phyloP scores from a whole-genome alignment of 2,113 vertebrate genomes.

The Arenaria interpres region DNA sequence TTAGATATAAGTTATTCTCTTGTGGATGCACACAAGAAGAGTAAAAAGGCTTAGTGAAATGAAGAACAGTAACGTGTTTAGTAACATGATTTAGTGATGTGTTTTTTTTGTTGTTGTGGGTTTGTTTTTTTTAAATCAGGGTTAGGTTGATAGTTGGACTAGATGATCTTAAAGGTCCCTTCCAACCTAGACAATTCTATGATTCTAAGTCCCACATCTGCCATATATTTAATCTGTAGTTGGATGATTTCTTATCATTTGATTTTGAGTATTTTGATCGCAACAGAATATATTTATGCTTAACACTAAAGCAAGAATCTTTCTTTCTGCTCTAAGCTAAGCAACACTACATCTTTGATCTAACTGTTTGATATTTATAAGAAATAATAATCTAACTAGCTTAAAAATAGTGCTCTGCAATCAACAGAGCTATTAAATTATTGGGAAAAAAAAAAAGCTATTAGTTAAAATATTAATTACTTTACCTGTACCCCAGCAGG shows the following conservation, averaged over 20 bases:
- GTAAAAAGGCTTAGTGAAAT: not conserved
- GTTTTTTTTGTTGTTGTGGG: no score
- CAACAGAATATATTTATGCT: not conserved
- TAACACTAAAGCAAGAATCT: not conserved
- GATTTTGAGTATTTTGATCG: not conserved
- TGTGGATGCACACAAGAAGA: not conserved
- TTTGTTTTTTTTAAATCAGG: no score
- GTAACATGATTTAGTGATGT: no score
- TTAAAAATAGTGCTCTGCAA: not conserved
- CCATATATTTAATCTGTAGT: not conserved
- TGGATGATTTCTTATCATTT: not conserved
- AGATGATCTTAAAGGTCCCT: no score
- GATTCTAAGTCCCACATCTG: not conserved
- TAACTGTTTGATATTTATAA: not conserved
- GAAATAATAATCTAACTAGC: not conserved
- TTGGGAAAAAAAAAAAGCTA: not conserved
- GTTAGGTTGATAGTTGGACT: no score
- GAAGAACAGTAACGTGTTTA: not conserved
- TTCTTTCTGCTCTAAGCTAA: not conserved
- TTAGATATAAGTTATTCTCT: not conserved
- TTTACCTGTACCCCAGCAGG: conserved; percentile 25
- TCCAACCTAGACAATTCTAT: no score
- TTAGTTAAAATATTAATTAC: not conserved
- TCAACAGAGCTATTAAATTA: not conserved
- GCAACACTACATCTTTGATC: not conserved